phyloP scores from a whole-genome alignment of 2,888 invertebrate genomes.

The Drosophila parthenogenetica region DNA sequence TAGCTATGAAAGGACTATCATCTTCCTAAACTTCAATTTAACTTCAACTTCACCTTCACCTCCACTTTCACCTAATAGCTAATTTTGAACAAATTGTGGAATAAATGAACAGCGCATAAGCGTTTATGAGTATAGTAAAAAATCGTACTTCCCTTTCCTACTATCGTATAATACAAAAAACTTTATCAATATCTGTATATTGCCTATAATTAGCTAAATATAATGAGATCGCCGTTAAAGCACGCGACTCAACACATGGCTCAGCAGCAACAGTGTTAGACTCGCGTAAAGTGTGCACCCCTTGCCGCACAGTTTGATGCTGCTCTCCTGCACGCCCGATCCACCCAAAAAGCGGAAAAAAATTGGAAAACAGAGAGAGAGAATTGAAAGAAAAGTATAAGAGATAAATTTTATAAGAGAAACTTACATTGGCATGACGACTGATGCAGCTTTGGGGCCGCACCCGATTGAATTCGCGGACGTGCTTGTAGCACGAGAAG shows the following conservation, averaged over 20 bases:
- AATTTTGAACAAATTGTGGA: slow-evolving; percentile 59
- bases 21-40: not conserved
- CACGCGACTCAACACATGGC: slow-evolving; percentile 74
- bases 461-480: slow-evolving; percentile 88
- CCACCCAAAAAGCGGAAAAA: not conserved
- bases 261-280: slow-evolving; percentile 77
- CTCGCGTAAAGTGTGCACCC: slow-evolving; percentile 81
- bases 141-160: slow-evolving; percentile 30
- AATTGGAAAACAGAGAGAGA: not conserved
- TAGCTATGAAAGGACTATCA: not conserved
- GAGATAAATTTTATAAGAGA: not conserved
- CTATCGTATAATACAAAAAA: slow-evolving; percentile 65
- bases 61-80: slow-evolving; percentile 50
- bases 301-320: slow-evolving; percentile 89
- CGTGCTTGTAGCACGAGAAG: slow-evolving; percentile 87
- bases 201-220: slow-evolving; percentile 48
- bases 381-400: not conserved
- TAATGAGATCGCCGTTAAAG: slow-evolving; percentile 74
- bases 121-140: slow-evolving; percentile 46
- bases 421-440: slow-evolving; percentile 90
- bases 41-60: not conserved
- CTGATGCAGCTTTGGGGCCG: slow-evolving; percentile 91
- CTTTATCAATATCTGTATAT: slow-evolving; percentile 54
- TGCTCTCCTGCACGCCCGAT: slow-evolving; percentile 86
- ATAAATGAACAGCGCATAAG: slow-evolving; percentile 26